Conservation (phyloP, 2,113 vertebrate genomes). For the Hylia prasina region DNA sequence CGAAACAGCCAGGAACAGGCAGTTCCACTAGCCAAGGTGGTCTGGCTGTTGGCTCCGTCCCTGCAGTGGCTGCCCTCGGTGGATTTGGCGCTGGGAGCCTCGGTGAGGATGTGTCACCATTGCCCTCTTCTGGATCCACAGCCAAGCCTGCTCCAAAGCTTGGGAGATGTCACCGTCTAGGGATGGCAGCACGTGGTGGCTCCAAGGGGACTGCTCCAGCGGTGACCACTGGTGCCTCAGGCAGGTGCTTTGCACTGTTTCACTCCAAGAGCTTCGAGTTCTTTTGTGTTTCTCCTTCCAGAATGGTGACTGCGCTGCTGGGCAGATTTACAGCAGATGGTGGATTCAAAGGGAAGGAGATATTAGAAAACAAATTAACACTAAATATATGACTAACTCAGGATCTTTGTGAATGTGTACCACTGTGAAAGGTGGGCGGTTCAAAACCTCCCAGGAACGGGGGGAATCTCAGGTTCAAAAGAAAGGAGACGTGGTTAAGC, state of each 20-base stretch:
- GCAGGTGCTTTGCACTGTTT: neutral
- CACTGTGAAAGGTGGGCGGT: neutral
- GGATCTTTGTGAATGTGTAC: neutral
- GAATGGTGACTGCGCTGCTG: neutral
- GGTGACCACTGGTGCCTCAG: neutral
- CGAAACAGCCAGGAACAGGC: constrained; percentile 30
- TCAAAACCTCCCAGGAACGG: neutral
- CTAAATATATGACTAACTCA: neutral
- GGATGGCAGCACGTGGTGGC: neutral
- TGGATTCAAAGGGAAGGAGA: neutral
- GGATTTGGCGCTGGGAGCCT: neutral
- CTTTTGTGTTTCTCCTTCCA: neutral
- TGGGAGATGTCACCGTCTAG: neutral
- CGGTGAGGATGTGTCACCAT: constrained; percentile 39
- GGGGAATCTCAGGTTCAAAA: neutral
- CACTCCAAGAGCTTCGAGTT: neutral
- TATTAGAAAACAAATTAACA: neutral
- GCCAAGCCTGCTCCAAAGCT: constrained; percentile 20
- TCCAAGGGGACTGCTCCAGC: neutral
- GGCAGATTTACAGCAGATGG: neutral
- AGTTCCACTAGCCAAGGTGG: constrained; percentile 28
- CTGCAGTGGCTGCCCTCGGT: neutral
- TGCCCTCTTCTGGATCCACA: constrained; percentile 60
- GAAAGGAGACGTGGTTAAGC: neutral
- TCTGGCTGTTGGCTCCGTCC: constrained; percentile 3